These are phyloP conservation scores for Pollenia labialis DNA, from an alignment of 2,888 invertebrate species.

Conservation along the genomic window DNA sequence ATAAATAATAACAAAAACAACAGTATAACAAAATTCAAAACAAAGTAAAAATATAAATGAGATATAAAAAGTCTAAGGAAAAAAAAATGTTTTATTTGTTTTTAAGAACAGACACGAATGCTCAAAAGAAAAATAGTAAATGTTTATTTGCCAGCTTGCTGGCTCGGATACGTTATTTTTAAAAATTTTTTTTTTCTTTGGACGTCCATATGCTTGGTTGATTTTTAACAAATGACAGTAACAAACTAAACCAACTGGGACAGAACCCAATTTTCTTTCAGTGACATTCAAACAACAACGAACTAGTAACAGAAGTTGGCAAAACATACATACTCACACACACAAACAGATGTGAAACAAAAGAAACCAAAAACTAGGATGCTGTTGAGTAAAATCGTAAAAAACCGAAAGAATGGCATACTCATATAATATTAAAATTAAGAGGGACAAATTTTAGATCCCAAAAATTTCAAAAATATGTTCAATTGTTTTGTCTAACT, in stretches of 20 bases:
- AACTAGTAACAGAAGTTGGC: conserved; percentile 9
- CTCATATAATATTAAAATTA: background rate
- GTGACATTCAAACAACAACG: conserved; percentile 68
- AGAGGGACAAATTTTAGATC: background rate
- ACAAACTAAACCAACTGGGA: conserved; percentile 68
- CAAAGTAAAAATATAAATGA: background rate
- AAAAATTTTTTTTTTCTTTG: background rate
- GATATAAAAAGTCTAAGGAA: background rate
- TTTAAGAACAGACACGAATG: conserved; percentile 20
- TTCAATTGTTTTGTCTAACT: background rate
- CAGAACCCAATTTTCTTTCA: conserved; percentile 65
- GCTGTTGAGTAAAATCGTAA: conserved; percentile 26
- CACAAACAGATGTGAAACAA: background rate
- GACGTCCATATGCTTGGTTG: conserved; percentile 50
- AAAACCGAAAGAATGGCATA: conserved; percentile 13
- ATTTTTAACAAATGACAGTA: conserved; percentile 62
- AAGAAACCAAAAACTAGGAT: conserved; percentile 21
- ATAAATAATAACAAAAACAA: conserved; percentile 18
- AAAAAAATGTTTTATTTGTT: conserved; percentile 28
- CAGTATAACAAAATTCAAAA: conserved; percentile 3
- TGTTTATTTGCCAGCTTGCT: conserved; percentile 43
- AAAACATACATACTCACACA: background rate
- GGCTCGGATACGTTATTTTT: conserved; percentile 18
- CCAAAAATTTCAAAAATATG: background rate
- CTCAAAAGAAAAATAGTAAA: conserved; percentile 12